Evolutionary conservation across 2,797 vertebrate species (phyloP).

Genomic region (Salarias fasciatus): DNA sequence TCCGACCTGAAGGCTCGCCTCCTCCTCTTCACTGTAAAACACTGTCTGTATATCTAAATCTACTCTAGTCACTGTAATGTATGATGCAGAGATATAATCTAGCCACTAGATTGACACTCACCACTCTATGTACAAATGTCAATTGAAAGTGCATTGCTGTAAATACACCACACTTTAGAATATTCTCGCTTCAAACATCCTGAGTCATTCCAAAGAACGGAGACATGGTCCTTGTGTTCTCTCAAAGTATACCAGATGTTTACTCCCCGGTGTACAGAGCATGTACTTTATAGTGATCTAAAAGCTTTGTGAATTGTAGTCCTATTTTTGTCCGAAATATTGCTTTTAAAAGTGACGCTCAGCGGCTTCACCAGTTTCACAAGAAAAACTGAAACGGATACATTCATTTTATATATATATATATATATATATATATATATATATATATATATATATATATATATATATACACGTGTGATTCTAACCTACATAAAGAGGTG

Average conservation of each 20-base stretch:
- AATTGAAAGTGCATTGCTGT: slow-evolving; percentile 45
- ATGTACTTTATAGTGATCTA: slow-evolving; percentile 61
- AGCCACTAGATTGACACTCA: slow-evolving; percentile 10
- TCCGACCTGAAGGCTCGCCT: no score
- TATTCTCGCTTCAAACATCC: slow-evolving; percentile 33
- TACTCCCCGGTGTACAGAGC: slow-evolving; percentile 61
- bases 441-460: not conserved
- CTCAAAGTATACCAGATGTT: slow-evolving; percentile 52
- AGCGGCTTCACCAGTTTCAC: slow-evolving; percentile 8
- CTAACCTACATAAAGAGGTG: slow-evolving; percentile 8
- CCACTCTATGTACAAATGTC: slow-evolving; percentile 17
- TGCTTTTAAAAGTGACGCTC: slow-evolving; percentile 26
- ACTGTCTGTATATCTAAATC: not conserved
- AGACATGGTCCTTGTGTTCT: slow-evolving; percentile 52
- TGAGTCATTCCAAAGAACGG: slow-evolving; percentile 56
- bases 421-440: no score
- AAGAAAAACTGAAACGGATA: slow-evolving; percentile 11
- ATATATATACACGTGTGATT: no score
- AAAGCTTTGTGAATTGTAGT: slow-evolving; percentile 55
- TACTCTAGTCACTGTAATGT: not conserved
- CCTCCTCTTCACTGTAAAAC: slow-evolving; percentile 1
- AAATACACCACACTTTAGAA: slow-evolving; percentile 49
- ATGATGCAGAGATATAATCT: slow-evolving; percentile 11
- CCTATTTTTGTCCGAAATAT: slow-evolving; percentile 42
- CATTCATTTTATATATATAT: slow-evolving; percentile 5